Evolutionary conservation across 2,797 vertebrate genomes (phyloP).

Genomic region (Eremophila alpestris): DNA sequence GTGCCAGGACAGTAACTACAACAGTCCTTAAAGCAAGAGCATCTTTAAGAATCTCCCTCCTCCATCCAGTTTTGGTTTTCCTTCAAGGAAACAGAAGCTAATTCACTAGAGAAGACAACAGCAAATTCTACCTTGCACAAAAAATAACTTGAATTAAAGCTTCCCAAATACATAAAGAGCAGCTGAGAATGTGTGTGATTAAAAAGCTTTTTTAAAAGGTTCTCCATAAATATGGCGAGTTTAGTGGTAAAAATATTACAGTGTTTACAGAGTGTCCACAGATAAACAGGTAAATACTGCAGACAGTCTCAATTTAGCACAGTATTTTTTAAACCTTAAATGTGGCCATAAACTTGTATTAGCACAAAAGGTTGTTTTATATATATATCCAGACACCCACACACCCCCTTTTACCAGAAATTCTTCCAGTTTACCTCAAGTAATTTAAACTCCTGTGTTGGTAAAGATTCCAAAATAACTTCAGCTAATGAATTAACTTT

Average conservation of each 20-base stretch:
- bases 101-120: background rate
- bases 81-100: background rate
- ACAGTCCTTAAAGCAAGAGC: background rate
- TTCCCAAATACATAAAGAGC: background rate
- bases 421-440: background rate
- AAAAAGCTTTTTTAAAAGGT: background rate
- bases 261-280: background rate
- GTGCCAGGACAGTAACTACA: background rate
- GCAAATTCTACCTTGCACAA: background rate
- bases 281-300: slow-evolving; percentile 3
- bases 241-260: background rate
- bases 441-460: background rate
- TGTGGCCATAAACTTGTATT: background rate
- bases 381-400: fast-evolving
- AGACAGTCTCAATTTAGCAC: background rate
- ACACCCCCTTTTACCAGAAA: background rate
- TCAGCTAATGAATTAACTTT: background rate
- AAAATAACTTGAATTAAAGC: background rate
- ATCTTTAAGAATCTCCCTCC: background rate
- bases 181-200: background rate
- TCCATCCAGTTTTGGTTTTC: background rate
- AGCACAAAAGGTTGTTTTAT: background rate
- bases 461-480: background rate
- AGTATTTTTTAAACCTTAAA: background rate
- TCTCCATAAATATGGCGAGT: background rate